Conservation (phyloP, 2,797 vertebrate species). For the Capromys pilorides region DNA sequence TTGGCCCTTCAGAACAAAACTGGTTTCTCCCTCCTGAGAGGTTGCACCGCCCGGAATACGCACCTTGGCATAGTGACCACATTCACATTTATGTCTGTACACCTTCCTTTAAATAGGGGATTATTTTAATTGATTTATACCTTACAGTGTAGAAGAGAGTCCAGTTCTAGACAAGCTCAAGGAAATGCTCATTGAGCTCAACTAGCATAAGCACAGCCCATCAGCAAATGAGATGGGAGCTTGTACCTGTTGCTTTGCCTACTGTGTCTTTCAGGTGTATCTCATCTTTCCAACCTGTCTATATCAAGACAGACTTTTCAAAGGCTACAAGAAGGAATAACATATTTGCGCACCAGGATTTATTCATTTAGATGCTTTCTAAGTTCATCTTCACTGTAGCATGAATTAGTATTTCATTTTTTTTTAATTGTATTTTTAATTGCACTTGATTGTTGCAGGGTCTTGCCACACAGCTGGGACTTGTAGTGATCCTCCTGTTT, state of each 20-base stretch:
- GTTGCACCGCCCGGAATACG: background rate
- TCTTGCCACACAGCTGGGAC: no score
- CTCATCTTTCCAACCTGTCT: slow-evolving; percentile 32
- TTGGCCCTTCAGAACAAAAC: background rate
- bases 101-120: background rate
- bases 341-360: background rate
- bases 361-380: background rate
- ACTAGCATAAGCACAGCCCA: background rate
- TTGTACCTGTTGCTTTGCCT: background rate
- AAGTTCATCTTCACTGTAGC: background rate
- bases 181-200: slow-evolving; percentile 28
- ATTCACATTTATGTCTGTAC: background rate
- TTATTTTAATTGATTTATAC: slow-evolving; percentile 16
- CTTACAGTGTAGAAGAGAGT: background rate
- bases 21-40: background rate
- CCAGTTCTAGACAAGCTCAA: background rate
- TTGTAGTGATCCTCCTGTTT: no score
- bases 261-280: slow-evolving; percentile 17
- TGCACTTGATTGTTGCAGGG: no score
- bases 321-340: background rate
- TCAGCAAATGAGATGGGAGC: background rate
- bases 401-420: background rate
- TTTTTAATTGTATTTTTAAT: background rate
- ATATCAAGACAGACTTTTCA: background rate
- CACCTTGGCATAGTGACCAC: background rate